Conservation (phyloP, 2,888 invertebrate species). For the Ornithoptera priamus region DNA sequence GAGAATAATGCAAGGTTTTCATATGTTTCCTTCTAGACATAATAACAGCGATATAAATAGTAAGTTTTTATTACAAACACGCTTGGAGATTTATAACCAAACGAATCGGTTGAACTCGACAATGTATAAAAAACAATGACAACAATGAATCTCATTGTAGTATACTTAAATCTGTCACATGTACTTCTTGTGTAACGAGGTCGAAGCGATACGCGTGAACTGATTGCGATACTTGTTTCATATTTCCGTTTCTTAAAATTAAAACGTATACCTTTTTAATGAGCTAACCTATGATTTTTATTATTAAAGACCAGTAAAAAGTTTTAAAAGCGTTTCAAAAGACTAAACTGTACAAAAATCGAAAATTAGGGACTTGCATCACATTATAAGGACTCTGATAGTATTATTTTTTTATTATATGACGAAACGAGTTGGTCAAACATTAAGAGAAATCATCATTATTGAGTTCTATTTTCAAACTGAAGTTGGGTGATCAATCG, state of each 20-base stretch:
- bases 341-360: background rate
- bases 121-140: conserved; percentile 16
- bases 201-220: conserved; percentile 24
- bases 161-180: conserved; percentile 21
- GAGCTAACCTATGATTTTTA: background rate
- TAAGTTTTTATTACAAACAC: conserved; percentile 2
- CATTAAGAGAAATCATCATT: too few species aligned
- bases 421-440: too few species aligned
- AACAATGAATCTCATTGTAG: conserved; percentile 18
- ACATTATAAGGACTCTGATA: too few species aligned
- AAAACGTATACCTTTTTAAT: background rate
- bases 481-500: too few species aligned
- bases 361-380: background rate
- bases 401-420: too few species aligned
- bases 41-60: background rate
- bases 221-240: conserved; percentile 20
- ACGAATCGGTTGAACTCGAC: conserved; percentile 4
- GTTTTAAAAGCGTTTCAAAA: too few species aligned
- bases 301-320: background rate
- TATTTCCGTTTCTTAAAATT: conserved; percentile 6
- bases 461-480: too few species aligned
- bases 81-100: background rate
- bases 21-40: background rate
- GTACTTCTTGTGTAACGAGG: conserved; percentile 25
- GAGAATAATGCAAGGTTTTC: background rate